These are phyloP conservation scores for Symphodus melops DNA, from an alignment of 2,113 vertebrate genomes.

Conservation along the genomic window DNA sequence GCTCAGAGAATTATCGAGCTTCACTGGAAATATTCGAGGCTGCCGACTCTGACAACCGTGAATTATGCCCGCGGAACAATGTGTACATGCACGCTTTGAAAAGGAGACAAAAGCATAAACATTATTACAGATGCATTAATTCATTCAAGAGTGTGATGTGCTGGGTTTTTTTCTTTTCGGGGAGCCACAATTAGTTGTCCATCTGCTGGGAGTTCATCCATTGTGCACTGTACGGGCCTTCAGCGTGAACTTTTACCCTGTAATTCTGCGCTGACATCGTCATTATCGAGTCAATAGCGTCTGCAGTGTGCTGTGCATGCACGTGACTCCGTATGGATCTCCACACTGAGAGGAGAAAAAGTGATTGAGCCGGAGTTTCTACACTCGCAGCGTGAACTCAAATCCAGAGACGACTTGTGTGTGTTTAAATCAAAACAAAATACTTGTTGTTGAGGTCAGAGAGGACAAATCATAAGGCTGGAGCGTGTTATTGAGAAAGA, in stretches of 20 bases:
- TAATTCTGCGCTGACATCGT: slow-evolving; percentile 68
- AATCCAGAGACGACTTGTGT: slow-evolving; percentile 2
- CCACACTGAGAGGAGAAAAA: slow-evolving; percentile 22
- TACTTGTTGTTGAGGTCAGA: slow-evolving; percentile 54
- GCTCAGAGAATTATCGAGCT: slow-evolving; percentile 82
- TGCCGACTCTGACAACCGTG: slow-evolving; percentile 82
- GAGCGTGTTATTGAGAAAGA: slow-evolving; percentile 48
- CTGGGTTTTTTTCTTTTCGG: slow-evolving; percentile 22
- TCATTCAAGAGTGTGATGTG: slow-evolving; percentile 78
- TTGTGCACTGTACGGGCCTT: slow-evolving; percentile 44
- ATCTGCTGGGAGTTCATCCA: slow-evolving; percentile 60
- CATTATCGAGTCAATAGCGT: slow-evolving; percentile 72
- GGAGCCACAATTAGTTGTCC: slow-evolving; percentile 64
- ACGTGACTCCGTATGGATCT: slow-evolving; percentile 42
- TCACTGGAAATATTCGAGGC: slow-evolving; percentile 79
- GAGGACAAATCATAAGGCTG: slow-evolving; percentile 48
- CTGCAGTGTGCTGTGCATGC: slow-evolving; percentile 33
- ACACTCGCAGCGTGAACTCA: slow-evolving; percentile 28
- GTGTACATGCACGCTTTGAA: slow-evolving; percentile 73
- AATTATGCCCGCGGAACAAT: slow-evolving; percentile 81
- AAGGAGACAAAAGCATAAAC: slow-evolving; percentile 79
- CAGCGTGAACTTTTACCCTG: slow-evolving; percentile 60
- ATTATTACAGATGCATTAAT: slow-evolving; percentile 83
- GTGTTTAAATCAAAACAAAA: slow-evolving; percentile 63
- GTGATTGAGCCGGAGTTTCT: slow-evolving; percentile 17